Conservation (phyloP, 2,113 vertebrate genomes). For the Tauraco erythrolophus region DNA sequence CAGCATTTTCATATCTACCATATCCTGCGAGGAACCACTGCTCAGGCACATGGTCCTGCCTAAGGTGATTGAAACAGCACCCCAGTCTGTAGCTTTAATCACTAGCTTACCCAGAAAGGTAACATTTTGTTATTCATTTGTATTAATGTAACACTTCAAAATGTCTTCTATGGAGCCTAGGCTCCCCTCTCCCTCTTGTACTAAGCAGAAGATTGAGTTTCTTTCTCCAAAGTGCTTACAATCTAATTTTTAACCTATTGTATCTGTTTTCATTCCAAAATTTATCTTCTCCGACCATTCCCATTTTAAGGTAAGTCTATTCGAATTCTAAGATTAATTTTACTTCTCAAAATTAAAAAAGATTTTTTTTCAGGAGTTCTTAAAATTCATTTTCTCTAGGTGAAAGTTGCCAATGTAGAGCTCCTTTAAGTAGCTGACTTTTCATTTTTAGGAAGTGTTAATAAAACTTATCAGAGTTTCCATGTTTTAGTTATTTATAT, state of each 20-base stretch:
- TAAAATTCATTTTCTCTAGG: background rate
- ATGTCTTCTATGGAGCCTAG: background rate
- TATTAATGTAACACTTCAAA: background rate
- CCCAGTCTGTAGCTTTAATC: background rate
- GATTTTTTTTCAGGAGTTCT: background rate
- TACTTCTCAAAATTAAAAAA: background rate
- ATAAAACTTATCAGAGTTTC: background rate
- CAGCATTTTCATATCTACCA: background rate
- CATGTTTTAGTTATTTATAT: background rate
- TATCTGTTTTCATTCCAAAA: background rate
- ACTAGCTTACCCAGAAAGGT: background rate
- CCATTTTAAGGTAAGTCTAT: background rate
- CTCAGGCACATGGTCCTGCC: background rate
- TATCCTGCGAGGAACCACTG: too few relatives aligned
- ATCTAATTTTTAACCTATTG: background rate
- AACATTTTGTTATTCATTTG: background rate
- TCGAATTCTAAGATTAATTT: background rate
- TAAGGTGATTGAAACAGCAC: background rate
- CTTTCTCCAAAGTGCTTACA: background rate
- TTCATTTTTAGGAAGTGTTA: background rate
- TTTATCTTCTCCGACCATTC: background rate
- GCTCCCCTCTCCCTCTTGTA: background rate
- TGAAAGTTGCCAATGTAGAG: background rate
- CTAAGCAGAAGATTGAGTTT: background rate
- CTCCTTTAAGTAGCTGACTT: background rate